Evolutionary conservation across 1,140 invertebrate species (phyloP).

Genomic region (Reticulitermes speratus): DNA sequence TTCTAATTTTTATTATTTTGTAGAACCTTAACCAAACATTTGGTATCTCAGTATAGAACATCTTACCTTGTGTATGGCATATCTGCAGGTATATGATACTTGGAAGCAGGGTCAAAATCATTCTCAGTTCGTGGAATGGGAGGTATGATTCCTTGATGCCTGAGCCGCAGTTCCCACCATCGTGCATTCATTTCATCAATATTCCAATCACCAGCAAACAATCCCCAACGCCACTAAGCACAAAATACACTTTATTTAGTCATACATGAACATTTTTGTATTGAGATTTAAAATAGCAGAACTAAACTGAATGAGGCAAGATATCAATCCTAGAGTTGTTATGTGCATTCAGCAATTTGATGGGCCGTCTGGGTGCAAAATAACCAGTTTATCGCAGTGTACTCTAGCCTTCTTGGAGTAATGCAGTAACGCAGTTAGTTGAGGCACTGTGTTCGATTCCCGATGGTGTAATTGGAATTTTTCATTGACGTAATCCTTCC

Average conservation of each 20-base stretch:
- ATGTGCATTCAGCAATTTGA: too few species aligned
- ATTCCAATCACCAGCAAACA: conserved; percentile 69
- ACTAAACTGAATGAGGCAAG: too few species aligned
- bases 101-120: conserved; percentile 79
- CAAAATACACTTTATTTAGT: conserved; percentile 27
- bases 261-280: not conserved
- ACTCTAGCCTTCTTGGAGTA: too few species aligned
- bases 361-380: too few species aligned
- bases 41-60: not conserved
- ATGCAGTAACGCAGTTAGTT: too few species aligned
- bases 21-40: not conserved
- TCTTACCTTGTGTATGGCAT: conserved; percentile 59
- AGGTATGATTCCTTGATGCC: conserved; percentile 71
- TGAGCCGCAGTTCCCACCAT: conserved; percentile 77
- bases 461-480: too few species aligned
- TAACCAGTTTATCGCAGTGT: too few species aligned
- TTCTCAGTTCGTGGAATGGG: conserved; percentile 65
- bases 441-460: too few species aligned
- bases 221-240: conserved; percentile 70
- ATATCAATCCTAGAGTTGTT: too few species aligned
- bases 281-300: not conserved
- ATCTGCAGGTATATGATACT: conserved; percentile 79
- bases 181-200: conserved; percentile 70
- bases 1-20: too few species aligned
- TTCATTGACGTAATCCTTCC: too few species aligned